These are phyloP conservation scores for Hyperopisus bebe DNA, from an alignment of 2,113 vertebrate species.

Conservation along the genomic window DNA sequence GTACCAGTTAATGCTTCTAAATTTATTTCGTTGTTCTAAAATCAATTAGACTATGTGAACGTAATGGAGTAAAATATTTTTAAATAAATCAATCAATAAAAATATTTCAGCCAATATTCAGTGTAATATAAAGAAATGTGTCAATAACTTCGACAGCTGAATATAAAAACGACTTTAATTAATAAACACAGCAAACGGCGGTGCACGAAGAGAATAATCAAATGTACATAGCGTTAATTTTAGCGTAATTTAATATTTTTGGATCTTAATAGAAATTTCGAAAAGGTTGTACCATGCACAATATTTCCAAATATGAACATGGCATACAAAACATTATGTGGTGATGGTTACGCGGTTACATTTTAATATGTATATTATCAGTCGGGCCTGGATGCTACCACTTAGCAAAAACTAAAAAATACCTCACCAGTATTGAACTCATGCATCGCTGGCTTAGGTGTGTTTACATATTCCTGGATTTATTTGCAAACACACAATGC, in stretches of 20 bases:
- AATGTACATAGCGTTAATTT: not conserved
- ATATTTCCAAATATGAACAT: not conserved
- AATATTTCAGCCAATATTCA: not conserved
- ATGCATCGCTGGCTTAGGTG: not conserved
- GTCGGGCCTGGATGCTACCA: not conserved
- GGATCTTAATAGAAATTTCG: not conserved
- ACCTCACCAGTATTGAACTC: not conserved
- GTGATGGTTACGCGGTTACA: not conserved
- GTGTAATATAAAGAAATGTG: not conserved
- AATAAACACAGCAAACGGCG: not conserved
- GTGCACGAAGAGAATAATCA: not conserved
- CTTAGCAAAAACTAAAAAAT: not conserved
- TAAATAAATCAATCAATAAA: not conserved
- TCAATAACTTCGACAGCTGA: not conserved
- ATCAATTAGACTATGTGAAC: not conserved
- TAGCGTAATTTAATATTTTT: not conserved
- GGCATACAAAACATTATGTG: not conserved
- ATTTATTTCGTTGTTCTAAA: slow-evolving; percentile 18
- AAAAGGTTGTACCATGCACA: not conserved
- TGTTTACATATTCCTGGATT: not conserved
- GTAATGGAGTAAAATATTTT: not conserved
- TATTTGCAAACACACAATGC: not conserved
- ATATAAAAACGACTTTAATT: not conserved
- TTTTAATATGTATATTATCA: not conserved
- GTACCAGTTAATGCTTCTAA: not conserved